Evolutionary conservation across 2,888 invertebrate species (phyloP).

Genomic region (Alentia gelatinosa): DNA sequence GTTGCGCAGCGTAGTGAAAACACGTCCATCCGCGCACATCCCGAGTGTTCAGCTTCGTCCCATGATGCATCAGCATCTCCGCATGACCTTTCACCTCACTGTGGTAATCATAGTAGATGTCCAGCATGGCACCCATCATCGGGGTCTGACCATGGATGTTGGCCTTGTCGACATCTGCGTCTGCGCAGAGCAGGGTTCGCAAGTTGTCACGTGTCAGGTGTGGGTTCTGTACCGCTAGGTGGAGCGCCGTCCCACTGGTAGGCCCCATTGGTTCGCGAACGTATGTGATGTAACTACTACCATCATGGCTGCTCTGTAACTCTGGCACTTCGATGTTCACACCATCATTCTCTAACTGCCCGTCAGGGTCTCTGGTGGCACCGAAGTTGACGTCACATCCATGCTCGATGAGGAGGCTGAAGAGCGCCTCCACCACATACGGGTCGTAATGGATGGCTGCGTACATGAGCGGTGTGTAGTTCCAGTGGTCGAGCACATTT

Average conservation of each 20-base stretch:
- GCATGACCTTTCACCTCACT: slow-evolving; percentile 57
- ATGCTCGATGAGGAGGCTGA: slow-evolving; percentile 55
- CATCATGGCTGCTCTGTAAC: slow-evolving; percentile 43
- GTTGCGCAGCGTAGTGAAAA: slow-evolving; percentile 60
- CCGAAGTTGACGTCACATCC: slow-evolving; percentile 61
- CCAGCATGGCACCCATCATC: slow-evolving; percentile 59
- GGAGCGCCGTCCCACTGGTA: slow-evolving; percentile 60
- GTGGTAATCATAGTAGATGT: slow-evolving; percentile 63
- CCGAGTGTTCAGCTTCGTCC: slow-evolving; percentile 26
- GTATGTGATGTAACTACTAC: slow-evolving; percentile 53
- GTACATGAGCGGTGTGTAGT: slow-evolving; percentile 90
- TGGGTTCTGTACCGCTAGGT: slow-evolving; percentile 81
- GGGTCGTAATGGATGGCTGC: slow-evolving; percentile 82
- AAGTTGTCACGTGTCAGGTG: slow-evolving; percentile 84
- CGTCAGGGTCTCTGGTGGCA: slow-evolving; percentile 48
- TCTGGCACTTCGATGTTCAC: slow-evolving; percentile 51
- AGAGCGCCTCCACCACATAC: slow-evolving; percentile 44
- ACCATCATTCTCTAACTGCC: background rate
- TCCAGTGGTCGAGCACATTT: slow-evolving; percentile 87
- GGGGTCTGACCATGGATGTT: slow-evolving; percentile 61
- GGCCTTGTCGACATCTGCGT: slow-evolving; percentile 85
- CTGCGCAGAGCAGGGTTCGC: slow-evolving; percentile 89
- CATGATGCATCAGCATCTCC: slow-evolving; percentile 54
- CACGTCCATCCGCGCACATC: slow-evolving; percentile 59
- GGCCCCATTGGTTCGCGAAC: slow-evolving; percentile 60